Evolutionary conservation across 2,797 vertebrate genomes (phyloP), one percentile per base, ranked within the genome.

Genomic region (Gambusia yucatana): DNA sequence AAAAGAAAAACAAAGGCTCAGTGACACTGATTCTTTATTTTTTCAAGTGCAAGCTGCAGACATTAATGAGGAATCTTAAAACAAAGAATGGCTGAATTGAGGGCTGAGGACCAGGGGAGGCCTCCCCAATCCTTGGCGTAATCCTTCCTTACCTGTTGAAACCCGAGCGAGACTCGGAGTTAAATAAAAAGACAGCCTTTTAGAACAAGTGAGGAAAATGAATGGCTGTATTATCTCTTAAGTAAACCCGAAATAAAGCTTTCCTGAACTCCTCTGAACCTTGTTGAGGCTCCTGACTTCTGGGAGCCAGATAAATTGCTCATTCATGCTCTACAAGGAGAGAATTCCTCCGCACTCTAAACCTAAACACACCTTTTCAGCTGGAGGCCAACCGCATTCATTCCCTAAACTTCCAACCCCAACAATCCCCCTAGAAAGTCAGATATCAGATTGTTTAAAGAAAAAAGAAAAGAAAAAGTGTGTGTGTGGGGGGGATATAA

Each of bases 361-460:
- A 86, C 77, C 75, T 77, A 84, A 92, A 88, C 77, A 85, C 87
- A 89, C 85, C 83, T 91, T 88, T 91, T 76, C 81, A 86, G 84
- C 79, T 82, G 78, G 76, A 59, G 75, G 75, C 80, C 39, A 47
- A 77, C 59, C 78, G 47, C 76, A 61, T 67, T 36, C 67, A 39
- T 25, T 52, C 14, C 44, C 67, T 44, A 44, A 70, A 70, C 41
- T n/a, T n/a, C 33, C 2, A 48, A 30, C 30, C 52, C 33, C 39
- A 4, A 25, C 14, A 22, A 13, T 4, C n/a, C 46, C 33, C 74
- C 78, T n/a, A 72, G 75, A 80, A 75, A 78, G 25, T 78, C n/a
- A 8, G 22, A 77, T 85, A 89, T 86, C 75, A 70, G 67, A 76
- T 87, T 82, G 85, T 87, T 88, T 65, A 39, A 63, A 47, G 43